Base-by-base conservation (phyloP, 2,888 invertebrate genomes). In the Pachliopta kotzebuea region DNA sequence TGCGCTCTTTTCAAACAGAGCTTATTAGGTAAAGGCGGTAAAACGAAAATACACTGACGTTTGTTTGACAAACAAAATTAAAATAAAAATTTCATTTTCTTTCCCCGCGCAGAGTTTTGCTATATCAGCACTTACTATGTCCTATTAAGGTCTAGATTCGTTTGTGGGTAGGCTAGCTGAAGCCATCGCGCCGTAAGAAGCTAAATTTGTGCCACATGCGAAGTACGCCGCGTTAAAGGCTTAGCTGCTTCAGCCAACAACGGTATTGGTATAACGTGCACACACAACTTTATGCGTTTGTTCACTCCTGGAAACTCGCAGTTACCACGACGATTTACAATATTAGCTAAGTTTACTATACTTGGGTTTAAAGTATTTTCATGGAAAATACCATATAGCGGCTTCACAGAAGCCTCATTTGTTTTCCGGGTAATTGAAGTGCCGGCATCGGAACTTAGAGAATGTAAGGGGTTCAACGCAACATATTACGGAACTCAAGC, bases 21-120 rank as follows among this genome's bases (percentile, higher is more conserved):
- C 49, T 49, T 49, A 49, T 49, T 49, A 20, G n/a, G 49, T 49
- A 20, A 49, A 18, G 49, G 49, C 49, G 49, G 49, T 49, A 20
- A 49, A 49, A 49, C 20, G 20, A 49, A 49, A 49, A 49, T 20
- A 49, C 20, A 49, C 49, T 49, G 49, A 49, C 49, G 9, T 49
- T 37, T 49, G 49, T 49, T 49, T 49, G 49, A 49, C 49, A 49
- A 49, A 49, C 49, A 49, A 49, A 49, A 49, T 49, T 49, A 49
- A 49, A 49, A 49, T 49, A 49, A 49, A 49, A 49, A 49, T 49
- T 49, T 49, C 49, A 49, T 49, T 49, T 49, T 49, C 49, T n/a
- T 49, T n/a, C 18, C 20, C 6, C n/a, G 7, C 7, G 14, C 49
- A 20, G 37, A 20, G 20, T 20, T 49, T 7, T n/a, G 23, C 54